phyloP scores from a whole-genome alignment of 1,140 invertebrate species.

The Ptiloglossa arizonensis region DNA sequence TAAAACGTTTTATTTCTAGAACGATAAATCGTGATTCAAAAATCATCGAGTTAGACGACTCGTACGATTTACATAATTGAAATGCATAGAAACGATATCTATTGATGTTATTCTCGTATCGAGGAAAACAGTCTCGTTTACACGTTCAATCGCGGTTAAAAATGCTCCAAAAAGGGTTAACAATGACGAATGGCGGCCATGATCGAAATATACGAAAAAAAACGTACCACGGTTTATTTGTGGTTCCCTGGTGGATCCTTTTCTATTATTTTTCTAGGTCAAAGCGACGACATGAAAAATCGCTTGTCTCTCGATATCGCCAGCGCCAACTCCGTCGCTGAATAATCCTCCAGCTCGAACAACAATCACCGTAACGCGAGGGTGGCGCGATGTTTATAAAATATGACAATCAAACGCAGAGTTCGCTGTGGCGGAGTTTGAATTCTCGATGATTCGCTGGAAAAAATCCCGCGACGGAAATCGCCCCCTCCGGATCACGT shows the following conservation, averaged over 20 bases:
- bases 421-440: not conserved
- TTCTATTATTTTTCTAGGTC: conserved; percentile 45
- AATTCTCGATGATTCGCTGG: conserved; percentile 3
- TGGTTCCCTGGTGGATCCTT: not conserved
- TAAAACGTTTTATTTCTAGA: no score
- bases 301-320: not conserved
- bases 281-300: conserved; percentile 49
- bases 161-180: not conserved
- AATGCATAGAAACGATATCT: no score
- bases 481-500: no score
- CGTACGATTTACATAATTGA: no score
- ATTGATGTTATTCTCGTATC: no score
- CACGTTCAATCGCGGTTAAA: no score
- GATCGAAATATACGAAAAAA: not conserved
- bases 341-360: conserved; percentile 50
- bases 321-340: conserved; percentile 20
- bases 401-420: conserved; percentile 57
- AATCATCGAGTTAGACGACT: no score
- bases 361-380: conserved; percentile 41
- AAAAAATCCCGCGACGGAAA: conserved; percentile 4
- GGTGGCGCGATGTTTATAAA: conserved; percentile 55
- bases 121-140: no score
- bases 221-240: conserved; percentile 49
- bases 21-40: no score
- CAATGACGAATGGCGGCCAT: no score